Conservation (phyloP, 2,797 vertebrate species). For the Melanotaenia trifasciata region DNA sequence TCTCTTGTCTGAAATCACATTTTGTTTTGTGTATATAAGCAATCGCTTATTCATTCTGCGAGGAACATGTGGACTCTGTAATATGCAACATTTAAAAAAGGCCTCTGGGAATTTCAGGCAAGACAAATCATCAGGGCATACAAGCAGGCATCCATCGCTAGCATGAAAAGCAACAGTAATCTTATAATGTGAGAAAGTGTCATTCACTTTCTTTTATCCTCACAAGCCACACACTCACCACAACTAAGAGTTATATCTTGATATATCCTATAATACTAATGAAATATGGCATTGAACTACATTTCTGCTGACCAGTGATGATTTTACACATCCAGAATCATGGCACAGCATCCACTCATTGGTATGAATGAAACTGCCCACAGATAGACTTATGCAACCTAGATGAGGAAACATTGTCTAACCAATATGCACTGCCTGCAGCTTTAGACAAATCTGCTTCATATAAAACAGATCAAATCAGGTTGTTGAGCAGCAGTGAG, state of each 20-base stretch:
- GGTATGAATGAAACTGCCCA: slow-evolving; percentile 8
- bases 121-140: too few relatives aligned
- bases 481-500: neutral
- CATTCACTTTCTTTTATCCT: too few relatives aligned
- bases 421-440: slow-evolving; percentile 9
- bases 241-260: neutral
- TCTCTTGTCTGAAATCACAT: too few relatives aligned
- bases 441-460: slow-evolving; percentile 38
- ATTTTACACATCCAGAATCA: slow-evolving; percentile 10
- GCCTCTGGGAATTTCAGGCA: too few relatives aligned
- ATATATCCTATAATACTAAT: neutral
- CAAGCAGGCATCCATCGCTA: too few relatives aligned
- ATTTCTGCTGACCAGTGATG: slow-evolving; percentile 11
- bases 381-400: slow-evolving; percentile 3
- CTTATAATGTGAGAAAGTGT: too few relatives aligned
- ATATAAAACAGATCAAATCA: slow-evolving; percentile 23
- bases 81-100: too few relatives aligned
- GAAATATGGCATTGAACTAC: neutral
- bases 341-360: slow-evolving; percentile 1
- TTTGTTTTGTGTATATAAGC: neutral
- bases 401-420: slow-evolving; percentile 1
- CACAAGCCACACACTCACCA: neutral
- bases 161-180: too few relatives aligned
- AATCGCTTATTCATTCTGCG: too few relatives aligned
- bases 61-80: too few relatives aligned